Conservation (phyloP, 2,797 vertebrate species). For the Babyrousa celebensis region DNA sequence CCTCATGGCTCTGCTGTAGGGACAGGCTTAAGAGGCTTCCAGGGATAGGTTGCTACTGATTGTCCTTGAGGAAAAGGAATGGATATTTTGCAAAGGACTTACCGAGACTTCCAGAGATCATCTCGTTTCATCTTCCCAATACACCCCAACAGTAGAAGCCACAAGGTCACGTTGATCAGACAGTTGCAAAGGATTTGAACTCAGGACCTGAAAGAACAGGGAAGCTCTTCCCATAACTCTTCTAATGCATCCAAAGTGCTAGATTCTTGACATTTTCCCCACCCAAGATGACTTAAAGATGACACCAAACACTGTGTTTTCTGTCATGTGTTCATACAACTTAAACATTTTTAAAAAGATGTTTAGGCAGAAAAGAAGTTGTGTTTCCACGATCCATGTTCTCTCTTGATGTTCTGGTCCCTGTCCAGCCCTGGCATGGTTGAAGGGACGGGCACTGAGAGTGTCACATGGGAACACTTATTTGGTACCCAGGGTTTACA, state of each 20-base stretch:
- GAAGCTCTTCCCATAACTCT: slow-evolving; percentile 21
- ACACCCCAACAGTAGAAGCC: neutral
- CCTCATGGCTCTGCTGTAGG: neutral
- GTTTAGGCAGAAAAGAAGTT: slow-evolving; percentile 48
- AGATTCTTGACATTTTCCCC: slow-evolving; percentile 57
- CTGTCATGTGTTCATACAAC: slow-evolving; percentile 18
- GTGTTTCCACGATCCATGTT: slow-evolving; percentile 45
- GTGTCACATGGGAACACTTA: neutral
- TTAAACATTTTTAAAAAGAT: slow-evolving; percentile 69
- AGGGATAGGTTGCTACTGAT: no score
- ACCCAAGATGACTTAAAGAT: slow-evolving; percentile 53
- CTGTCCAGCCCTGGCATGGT: neutral
- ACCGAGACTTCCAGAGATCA: neutral
- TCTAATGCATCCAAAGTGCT: neutral
- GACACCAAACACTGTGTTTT: slow-evolving; percentile 63
- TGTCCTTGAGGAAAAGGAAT: neutral
- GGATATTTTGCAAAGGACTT: neutral
- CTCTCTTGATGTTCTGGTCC: slow-evolving; percentile 51
- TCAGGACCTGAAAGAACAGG: neutral
- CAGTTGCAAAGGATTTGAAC: neutral
- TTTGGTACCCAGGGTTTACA: neutral
- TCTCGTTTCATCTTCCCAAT: neutral
- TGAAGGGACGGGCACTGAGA: neutral
- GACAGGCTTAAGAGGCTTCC: neutral
- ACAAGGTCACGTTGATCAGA: neutral